phyloP scores from a whole-genome alignment of 2,888 invertebrate species.

The Alcis repandata region DNA sequence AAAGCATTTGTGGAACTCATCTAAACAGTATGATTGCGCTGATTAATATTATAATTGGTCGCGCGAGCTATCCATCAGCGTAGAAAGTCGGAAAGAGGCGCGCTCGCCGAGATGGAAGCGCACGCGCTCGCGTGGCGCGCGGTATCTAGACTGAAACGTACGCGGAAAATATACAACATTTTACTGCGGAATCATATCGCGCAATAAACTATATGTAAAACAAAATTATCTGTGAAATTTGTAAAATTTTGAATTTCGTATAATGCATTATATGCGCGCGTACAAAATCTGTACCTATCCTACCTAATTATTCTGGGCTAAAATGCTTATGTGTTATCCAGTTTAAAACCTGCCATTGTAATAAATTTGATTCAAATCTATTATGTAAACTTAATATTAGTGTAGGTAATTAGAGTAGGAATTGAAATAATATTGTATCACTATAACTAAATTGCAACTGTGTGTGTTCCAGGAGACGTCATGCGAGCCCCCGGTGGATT shows the following conservation, averaged over 20 bases:
- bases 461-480: constrained; percentile 88
- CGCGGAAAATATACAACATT: constrained; percentile 65
- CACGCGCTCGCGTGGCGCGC: constrained; percentile 71
- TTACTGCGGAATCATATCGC: constrained; percentile 35
- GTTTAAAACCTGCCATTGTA: no score
- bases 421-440: not conserved
- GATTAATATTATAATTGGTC: constrained; percentile 86
- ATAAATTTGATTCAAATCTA: no score
- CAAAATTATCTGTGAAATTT: no score
- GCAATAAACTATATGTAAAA: not conserved
- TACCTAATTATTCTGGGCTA: not conserved
- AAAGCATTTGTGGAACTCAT: constrained; percentile 77
- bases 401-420: no score
- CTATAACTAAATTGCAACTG: not conserved
- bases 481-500: constrained; percentile 93
- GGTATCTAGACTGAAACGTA: constrained; percentile 80
- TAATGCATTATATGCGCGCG: no score
- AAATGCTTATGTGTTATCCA: no score
- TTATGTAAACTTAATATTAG: no score
- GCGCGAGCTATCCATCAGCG: constrained; percentile 82
- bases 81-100: constrained; percentile 85
- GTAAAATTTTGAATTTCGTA: no score
- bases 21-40: constrained; percentile 79
- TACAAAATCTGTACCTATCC: no score
- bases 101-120: constrained; percentile 55